A percentile compares a stretch with the other conserved stretches of the same genome.
Evolutionary conservation across 30 jellyfish, hydroid and myxozoan species (phyloP).

Genomic region (Pelagia noctiluca): DNA sequence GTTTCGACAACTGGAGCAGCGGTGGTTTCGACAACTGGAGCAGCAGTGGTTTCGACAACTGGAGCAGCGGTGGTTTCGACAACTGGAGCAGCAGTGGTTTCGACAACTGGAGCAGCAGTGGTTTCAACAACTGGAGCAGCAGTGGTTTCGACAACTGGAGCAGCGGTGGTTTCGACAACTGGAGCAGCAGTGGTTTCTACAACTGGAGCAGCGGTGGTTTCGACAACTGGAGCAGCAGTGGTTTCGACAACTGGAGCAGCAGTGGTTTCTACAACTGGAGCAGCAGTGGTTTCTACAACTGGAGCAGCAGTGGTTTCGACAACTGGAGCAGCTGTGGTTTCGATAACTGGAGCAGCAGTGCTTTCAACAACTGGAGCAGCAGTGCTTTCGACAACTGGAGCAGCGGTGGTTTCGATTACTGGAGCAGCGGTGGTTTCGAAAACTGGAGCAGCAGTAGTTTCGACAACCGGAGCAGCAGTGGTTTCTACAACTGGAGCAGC

Average conservation of each 20-base stretch:
- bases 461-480: conserved; percentile 21
- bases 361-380: conserved; percentile 14
- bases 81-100: conserved; percentile 59
- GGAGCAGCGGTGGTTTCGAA: conserved; percentile 38
- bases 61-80: conserved; percentile 69
- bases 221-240: conserved; percentile 55
- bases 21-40: conserved; percentile 28
- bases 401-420: conserved; percentile 23
- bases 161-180: conserved; percentile 43
- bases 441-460: conserved; percentile 46
- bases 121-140: conserved; percentile 65
- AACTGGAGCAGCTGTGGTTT: conserved; percentile 48
- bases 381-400: conserved; percentile 31
- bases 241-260: conserved; percentile 59
- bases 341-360: conserved; percentile 35
- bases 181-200: conserved; percentile 42
- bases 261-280: conserved; percentile 41
- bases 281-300: conserved; percentile 26
- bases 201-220: conserved; percentile 42
- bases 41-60: conserved; percentile 52
- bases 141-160: conserved; percentile 51
- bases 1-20: conserved; percentile 43
- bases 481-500: conserved; percentile 1
- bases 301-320: conserved; percentile 36
- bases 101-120: conserved; percentile 58